Evolutionary conservation across 1,140 invertebrate species (phyloP).

Genomic region (Adoxophyes honmai): DNA sequence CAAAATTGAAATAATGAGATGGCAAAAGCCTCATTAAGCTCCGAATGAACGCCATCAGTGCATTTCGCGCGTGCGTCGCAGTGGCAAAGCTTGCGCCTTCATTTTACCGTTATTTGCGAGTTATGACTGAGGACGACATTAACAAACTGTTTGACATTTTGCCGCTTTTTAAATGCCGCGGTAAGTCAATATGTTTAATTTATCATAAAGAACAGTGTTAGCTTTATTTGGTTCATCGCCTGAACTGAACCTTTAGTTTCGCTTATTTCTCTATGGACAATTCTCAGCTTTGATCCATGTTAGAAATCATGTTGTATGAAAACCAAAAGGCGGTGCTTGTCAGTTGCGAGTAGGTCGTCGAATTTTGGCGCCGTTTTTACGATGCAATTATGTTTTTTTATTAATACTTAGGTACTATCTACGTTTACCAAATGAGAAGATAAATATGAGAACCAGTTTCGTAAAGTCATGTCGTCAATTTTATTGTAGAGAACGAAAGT

Average conservation of each 20-base stretch:
- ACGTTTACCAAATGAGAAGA: too few relatives aligned
- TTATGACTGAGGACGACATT: neutral
- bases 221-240: too few relatives aligned
- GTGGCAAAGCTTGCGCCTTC: neutral
- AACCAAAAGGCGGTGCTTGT: neutral
- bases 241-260: too few relatives aligned
- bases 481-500: neutral
- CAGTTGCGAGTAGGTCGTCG: too few relatives aligned
- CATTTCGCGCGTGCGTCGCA: neutral
- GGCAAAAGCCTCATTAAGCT: constrained; percentile 6
- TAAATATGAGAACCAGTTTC: neutral
- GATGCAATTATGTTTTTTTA: neutral
- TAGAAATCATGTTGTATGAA: neutral
- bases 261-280: too few relatives aligned
- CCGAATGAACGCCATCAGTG: neutral
- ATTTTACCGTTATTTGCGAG: neutral
- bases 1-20: constrained; percentile 5
- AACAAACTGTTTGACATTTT: neutral
- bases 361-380: neutral
- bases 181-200: too few relatives aligned
- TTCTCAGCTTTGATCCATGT: neutral
- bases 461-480: neutral
- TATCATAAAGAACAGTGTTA: too few relatives aligned
- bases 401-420: too few relatives aligned
- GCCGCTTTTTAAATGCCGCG: neutral